phyloP scores from a whole-genome alignment of 2,797 vertebrate species.

The Squalus acanthias region DNA sequence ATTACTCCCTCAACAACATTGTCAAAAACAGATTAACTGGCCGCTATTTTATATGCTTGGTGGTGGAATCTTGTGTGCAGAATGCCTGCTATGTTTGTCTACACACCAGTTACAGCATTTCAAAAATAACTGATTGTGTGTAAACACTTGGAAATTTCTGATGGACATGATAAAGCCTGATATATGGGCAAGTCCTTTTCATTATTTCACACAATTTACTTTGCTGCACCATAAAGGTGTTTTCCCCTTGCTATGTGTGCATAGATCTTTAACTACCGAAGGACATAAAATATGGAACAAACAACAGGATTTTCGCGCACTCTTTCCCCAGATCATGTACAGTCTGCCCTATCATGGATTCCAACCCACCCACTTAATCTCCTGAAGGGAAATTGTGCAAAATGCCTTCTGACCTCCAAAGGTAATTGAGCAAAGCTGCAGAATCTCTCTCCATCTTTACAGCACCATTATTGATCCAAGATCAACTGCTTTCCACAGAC shows the following conservation, averaged over 20 bases:
- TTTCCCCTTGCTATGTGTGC: background rate
- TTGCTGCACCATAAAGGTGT: background rate
- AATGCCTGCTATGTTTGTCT: background rate
- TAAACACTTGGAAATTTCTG: background rate
- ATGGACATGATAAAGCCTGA: background rate
- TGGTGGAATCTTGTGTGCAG: background rate
- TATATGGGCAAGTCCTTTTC: background rate
- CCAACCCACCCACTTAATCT: background rate
- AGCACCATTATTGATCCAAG: background rate
- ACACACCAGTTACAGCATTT: background rate
- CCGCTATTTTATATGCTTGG: background rate
- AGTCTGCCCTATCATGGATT: background rate
- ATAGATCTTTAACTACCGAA: background rate
- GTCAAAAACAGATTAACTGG: background rate
- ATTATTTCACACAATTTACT: background rate
- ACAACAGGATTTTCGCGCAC: background rate
- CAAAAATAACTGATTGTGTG: background rate
- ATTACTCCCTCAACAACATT: too few species aligned
- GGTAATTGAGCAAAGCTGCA: background rate
- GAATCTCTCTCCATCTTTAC: background rate
- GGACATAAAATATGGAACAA: background rate
- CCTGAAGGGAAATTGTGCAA: background rate
- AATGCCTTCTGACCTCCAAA: background rate
- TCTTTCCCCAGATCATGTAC: background rate
- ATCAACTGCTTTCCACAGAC: background rate